Conservation (phyloP, 2,888 invertebrate genomes). For the Apamea crenata region DNA sequence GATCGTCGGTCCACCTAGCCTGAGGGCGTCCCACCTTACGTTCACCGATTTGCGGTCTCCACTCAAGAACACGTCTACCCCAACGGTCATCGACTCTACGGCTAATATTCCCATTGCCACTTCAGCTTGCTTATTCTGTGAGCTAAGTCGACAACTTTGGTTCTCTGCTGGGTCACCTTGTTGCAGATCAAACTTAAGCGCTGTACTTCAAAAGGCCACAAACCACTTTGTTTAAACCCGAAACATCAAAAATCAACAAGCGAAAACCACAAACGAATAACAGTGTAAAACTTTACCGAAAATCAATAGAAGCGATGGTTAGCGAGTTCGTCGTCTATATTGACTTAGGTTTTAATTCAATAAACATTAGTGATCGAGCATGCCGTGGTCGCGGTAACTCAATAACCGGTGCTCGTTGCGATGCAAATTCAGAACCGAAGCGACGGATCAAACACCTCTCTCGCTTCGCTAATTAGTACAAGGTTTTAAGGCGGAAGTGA, state of each 20-base stretch:
- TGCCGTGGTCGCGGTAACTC: conserved; percentile 70
- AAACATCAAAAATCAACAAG: conserved; percentile 47
- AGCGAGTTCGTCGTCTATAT: conserved; percentile 52
- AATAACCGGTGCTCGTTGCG: conserved; percentile 79
- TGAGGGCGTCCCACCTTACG: no score
- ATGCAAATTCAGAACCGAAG: conserved; percentile 78
- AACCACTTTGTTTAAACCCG: conserved; percentile 3
- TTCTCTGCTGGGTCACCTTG: no score
- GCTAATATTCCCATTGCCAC: no score
- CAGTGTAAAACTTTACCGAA: conserved; percentile 42
- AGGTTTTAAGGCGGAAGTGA: conserved; percentile 34
- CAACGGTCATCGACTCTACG: no score
- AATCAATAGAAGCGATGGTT: conserved; percentile 62
- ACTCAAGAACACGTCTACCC: no score
- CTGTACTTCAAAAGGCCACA: conserved; percentile 1
- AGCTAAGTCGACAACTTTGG: no score
- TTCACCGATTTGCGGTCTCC: no score
- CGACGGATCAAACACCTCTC: conserved; percentile 55
- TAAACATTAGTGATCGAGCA: conserved; percentile 67
- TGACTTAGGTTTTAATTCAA: conserved; percentile 70
- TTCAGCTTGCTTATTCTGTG: no score
- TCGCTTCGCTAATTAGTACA: conserved; percentile 44
- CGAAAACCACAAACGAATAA: conserved; percentile 32
- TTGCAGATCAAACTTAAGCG: background rate
- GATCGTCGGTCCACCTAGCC: no score